Base-by-base conservation (phyloP, 1,140 invertebrate species). In the Cotesia typhae region DNA sequence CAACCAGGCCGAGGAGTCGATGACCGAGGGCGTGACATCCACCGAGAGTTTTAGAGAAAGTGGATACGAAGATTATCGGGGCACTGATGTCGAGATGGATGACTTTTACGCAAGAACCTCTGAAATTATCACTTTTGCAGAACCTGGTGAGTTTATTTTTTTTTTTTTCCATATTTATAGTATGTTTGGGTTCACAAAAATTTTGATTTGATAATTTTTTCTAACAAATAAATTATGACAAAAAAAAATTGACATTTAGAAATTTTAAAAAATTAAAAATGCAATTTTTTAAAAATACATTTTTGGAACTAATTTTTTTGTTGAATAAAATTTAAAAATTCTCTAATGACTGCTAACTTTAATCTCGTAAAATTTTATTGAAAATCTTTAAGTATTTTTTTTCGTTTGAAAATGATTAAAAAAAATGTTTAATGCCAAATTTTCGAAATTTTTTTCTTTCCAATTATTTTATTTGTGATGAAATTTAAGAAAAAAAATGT, bases 111-210 rank as follows among this genome's bases (percentile, higher is more conserved):
- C 91, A 9, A 90, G 90, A 72, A 94, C 93, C 4, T 92, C 92
- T 35, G 93, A 94, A 84, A 94, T 95, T 77, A 94, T 94, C 76
- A 91, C 92, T 10, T 95, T 95, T 81, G 92, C 93, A 4, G 93
- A 94, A 82, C 90, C 91, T 85, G 93, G 93, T 94, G 87, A 90
- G 89, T 84, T 38, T 41, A 47, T 41, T 10, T 17, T 68, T 20
- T 51, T 5, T 14, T 5, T 55, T 20, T 4, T 7, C 10, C 0
- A 6, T 53, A 38, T 5, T 38, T 52, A 10, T 20, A 5, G 14
- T 51, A 28, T 28, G 28, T 28, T 28, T 28, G 28, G 28, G 28
- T 28, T 28, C 3, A 28, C 2, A 2, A 28, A 28, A 28, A 28
- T 28, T 28, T 28, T 17, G 17, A 17, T 0, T 17, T 17, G 17